Evolutionary conservation across 1,140 invertebrate genomes (phyloP).

Genomic region (Temnothorax longispinosus): DNA sequence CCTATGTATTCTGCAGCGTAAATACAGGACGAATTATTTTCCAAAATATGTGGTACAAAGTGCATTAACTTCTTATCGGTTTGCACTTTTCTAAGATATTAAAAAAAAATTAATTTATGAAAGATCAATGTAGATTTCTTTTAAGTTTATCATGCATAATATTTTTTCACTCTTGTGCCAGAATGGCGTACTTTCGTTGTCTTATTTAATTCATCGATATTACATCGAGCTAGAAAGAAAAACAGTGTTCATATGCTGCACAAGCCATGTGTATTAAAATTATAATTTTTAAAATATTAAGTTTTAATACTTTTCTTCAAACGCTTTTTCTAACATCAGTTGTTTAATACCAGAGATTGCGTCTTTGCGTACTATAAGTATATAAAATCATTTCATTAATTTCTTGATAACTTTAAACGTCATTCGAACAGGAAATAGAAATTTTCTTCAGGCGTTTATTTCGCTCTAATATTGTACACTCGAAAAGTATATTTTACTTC

Average conservation of each 20-base stretch:
- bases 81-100: background rate
- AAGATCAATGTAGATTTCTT: background rate
- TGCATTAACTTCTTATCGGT: background rate
- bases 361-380: background rate
- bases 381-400: background rate
- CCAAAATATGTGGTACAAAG: background rate
- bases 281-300: too few relatives aligned
- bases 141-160: background rate
- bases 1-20: background rate
- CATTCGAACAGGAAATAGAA: background rate
- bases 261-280: too few relatives aligned
- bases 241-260: background rate
- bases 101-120: background rate
- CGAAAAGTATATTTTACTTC: conserved; percentile 8
- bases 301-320: too few relatives aligned
- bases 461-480: conserved; percentile 1
- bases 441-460: conserved; percentile 11
- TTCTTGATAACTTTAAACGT: conserved; percentile 4
- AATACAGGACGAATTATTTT: conserved; percentile 5
- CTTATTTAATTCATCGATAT: too few relatives aligned
- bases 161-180: background rate
- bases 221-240: background rate
- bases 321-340: background rate
- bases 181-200: too few relatives aligned
- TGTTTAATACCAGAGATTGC: background rate